Conservation (phyloP, 2,113 vertebrate species). For the Tympanuchus pallidicinctus region DNA sequence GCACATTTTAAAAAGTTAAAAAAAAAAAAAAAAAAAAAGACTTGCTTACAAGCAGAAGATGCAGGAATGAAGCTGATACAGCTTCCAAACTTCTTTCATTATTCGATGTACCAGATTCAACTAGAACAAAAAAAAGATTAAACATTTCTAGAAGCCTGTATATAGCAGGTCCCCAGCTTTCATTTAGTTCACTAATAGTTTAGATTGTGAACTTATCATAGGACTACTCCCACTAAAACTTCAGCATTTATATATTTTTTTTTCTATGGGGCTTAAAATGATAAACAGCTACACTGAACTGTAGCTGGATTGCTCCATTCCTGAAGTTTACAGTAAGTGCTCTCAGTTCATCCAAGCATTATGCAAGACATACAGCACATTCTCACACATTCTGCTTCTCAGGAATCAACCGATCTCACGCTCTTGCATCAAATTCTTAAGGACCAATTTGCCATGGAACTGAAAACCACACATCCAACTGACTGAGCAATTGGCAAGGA, state of each 20-base stretch:
- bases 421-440: neutral
- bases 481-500: neutral
- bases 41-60: constrained; percentile 86
- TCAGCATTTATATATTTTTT: neutral
- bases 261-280: neutral
- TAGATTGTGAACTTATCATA: neutral
- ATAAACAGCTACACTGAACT: neutral
- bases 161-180: neutral
- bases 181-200: neutral
- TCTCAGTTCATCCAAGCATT: neutral
- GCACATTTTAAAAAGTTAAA: neutral
- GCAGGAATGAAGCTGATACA: constrained; percentile 79
- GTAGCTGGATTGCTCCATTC: neutral
- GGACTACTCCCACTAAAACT: neutral
- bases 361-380: neutral
- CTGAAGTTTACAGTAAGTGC: neutral
- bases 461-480: neutral
- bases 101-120: constrained; percentile 89
- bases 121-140: constrained; percentile 60
- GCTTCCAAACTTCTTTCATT: constrained; percentile 89
- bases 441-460: neutral
- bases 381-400: neutral
- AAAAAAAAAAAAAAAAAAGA: neutral
- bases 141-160: neutral
- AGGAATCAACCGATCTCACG: neutral